Evolutionary conservation across 92 coral and sea anemone species (phyloP), one percentile per base, ranked within the genome.

Genomic region (Palythoa heliodiscus): DNA sequence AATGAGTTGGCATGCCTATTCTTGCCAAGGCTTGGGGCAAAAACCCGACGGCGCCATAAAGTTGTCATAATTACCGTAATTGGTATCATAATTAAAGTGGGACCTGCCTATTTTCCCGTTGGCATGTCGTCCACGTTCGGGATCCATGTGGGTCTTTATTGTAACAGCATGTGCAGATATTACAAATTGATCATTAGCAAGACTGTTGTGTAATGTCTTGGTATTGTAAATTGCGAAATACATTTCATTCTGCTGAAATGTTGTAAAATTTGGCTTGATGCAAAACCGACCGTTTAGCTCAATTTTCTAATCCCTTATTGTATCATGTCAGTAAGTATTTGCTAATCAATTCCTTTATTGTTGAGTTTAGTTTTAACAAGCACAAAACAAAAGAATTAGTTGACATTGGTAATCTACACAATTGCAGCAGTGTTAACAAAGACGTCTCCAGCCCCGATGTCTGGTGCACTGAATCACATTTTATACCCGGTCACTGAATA

Each of bases 41-140:
- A 76, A 52, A 76, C 82, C 64, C 35, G 7, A 9, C 68, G 81
- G 81, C 81, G 81, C 81, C 81, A 76, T 5, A 1, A 47, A 24
- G 82, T 61, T 52, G 82, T 55, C 67, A 76, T 76, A 76, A 76
- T 76, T 55, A 23, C 69, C 48, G 43, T 76, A 76, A 76, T 76
- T 76, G 69, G 43, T 19, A 29, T 76, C 4, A 6, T 12, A 13
- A 76, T 29, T 40, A 57, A 13, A 76, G 57, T 76, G 16, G 68
- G 82, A 76, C 68, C 29, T 10, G 35, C 16, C 47, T 76, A 54
- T 19, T 35, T 58, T 37, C 67, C 40, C 11, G 76, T 19, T 43
- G 48, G 38, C 10, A 17, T 6, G 14, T 54, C 54, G 54, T 17
- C 50, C 82, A 29, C 35, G 35, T 52, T 29, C 54, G 50, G 67